Evolutionary conservation across 2,797 vertebrate genomes (phyloP).

Genomic region (Garrulus glandarius): DNA sequence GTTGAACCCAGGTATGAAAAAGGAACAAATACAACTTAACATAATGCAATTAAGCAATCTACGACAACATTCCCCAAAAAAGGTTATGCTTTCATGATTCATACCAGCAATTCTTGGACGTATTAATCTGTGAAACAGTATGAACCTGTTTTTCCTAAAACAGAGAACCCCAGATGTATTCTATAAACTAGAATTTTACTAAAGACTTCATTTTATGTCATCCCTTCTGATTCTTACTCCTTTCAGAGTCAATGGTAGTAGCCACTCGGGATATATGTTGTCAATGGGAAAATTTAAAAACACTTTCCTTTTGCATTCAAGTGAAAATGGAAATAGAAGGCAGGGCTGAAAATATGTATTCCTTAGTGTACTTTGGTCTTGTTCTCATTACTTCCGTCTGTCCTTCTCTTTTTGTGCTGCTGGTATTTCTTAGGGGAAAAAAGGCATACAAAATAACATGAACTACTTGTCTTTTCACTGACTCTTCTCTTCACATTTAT

Average conservation of each 20-base stretch:
- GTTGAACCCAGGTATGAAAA: not conserved
- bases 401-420: not conserved
- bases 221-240: not conserved
- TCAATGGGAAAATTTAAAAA: not conserved
- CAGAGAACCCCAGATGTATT: not conserved
- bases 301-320: not conserved
- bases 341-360: not conserved
- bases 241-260: not conserved
- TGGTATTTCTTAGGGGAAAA: not conserved
- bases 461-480: not conserved
- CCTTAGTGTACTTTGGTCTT: not conserved
- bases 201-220: not conserved
- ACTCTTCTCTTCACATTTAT: not conserved
- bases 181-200: not conserved
- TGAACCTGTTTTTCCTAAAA: not conserved
- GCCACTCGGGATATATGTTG: not conserved
- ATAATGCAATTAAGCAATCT: not conserved
- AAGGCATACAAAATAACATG: not conserved
- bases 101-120: not conserved
- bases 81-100: not conserved
- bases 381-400: not conserved
- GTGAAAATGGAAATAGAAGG: not conserved
- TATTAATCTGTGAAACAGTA: not conserved
- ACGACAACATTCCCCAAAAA: not conserved
- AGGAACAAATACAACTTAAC: not conserved